Evolutionary conservation across 1,140 invertebrate genomes (phyloP).

Genomic region (Lepidurus packardi): DNA sequence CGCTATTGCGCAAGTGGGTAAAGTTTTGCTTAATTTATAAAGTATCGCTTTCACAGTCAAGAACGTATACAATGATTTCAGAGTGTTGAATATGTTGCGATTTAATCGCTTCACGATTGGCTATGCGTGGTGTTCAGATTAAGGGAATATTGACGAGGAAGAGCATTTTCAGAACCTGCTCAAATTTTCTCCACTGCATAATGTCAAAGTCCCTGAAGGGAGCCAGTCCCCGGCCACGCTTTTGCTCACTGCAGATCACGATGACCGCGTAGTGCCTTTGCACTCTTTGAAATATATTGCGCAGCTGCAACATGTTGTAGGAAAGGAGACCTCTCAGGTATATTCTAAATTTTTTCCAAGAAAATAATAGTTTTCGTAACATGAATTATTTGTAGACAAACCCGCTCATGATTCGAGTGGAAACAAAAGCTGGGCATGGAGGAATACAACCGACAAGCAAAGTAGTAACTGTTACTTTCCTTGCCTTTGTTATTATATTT

Average conservation of each 20-base stretch:
- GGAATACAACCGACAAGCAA: conserved; percentile 89
- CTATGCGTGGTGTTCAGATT: conserved; percentile 93
- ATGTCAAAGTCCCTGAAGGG: conserved; percentile 62
- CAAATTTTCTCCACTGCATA: conserved; percentile 94
- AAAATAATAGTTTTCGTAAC: conserved; percentile 13
- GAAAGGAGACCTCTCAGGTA: conserved; percentile 53
- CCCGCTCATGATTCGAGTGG: conserved; percentile 81
- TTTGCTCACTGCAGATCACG: conserved; percentile 92
- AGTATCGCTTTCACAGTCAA: conserved; percentile 1
- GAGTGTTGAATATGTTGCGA: conserved; percentile 93
- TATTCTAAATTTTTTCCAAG: conserved; percentile 3
- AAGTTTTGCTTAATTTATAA: conserved; percentile 42
- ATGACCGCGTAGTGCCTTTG: conserved; percentile 92
- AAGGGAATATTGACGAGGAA: conserved; percentile 80
- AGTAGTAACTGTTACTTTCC: conserved; percentile 55
- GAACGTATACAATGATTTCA: conserved; percentile 45
- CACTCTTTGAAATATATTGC: conserved; percentile 95
- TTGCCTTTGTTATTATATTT: too few relatives aligned
- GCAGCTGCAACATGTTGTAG: conserved; percentile 72
- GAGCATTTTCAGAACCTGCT: conserved; percentile 82
- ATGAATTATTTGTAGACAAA: conserved; percentile 56
- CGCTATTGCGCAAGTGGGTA: conserved; percentile 84
- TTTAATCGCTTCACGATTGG: conserved; percentile 99
- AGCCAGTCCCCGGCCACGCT: conserved; percentile 83
- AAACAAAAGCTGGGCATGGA: conserved; percentile 94